Conservation (phyloP, 1,140 invertebrate species). For the Bicyclus anynana region DNA sequence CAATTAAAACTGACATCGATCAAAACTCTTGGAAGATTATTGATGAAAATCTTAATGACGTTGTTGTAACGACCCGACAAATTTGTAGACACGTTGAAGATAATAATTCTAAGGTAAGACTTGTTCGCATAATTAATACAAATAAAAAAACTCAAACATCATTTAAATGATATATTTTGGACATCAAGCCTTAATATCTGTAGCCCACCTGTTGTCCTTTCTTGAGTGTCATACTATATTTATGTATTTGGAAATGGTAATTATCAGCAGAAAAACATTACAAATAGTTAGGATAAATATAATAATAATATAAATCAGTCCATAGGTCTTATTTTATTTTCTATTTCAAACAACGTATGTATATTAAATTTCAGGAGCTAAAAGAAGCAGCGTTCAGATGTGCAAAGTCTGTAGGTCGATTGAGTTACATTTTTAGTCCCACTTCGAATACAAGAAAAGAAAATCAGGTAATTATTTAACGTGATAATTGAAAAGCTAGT, state of each 20-base stretch:
- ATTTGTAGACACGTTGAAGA: conserved; percentile 30
- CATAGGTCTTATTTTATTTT: no score
- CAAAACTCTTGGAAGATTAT: conserved; percentile 22
- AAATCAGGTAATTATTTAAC: conserved; percentile 10
- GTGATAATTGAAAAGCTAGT: no score
- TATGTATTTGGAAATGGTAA: no score
- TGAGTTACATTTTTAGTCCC: conserved; percentile 23
- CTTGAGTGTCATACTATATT: no score
- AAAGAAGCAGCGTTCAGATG: not conserved
- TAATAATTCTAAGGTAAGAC: conserved; percentile 4
- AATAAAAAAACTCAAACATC: not conserved
- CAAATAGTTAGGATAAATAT: no score
- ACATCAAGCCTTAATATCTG: no score
- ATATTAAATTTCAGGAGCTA: not conserved
- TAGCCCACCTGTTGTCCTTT: no score
- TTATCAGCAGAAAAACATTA: no score
- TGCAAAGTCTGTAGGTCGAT: conserved; percentile 19
- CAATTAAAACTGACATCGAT: conserved; percentile 23
- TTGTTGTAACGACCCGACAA: conserved; percentile 31
- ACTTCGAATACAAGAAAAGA: conserved; percentile 9
- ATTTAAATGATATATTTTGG: not conserved
- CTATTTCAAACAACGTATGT: no score
- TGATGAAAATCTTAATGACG: conserved; percentile 19
- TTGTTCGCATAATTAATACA: no score
- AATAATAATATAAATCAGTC: no score